phyloP scores from a whole-genome alignment of 1,140 invertebrate genomes.

The Gerris buenoi region DNA sequence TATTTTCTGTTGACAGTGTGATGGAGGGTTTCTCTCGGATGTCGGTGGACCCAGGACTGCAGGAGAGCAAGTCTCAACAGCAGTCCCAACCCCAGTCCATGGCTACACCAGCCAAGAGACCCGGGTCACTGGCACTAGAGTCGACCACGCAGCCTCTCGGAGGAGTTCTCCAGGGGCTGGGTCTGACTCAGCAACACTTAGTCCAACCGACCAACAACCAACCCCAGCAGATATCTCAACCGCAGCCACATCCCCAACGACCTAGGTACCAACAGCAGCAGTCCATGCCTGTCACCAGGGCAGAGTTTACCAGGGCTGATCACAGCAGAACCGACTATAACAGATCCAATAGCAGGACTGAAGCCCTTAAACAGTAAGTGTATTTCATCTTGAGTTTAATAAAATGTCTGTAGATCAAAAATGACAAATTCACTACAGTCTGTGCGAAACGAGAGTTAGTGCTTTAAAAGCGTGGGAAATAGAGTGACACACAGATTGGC shows the following conservation, averaged over 20 bases:
- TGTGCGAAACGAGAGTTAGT: too few relatives aligned
- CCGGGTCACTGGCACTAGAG: neutral
- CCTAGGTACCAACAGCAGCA: neutral
- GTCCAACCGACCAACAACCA: neutral
- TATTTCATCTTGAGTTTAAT: neutral
- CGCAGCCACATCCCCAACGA: neutral
- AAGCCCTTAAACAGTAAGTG: slow-evolving; percentile 1
- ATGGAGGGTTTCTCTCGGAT: neutral
- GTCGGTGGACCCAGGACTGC: neutral
- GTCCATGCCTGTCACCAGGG: slow-evolving; percentile 1
- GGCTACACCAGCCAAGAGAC: neutral
- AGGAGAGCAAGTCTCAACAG: neutral
- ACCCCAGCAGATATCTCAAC: too few relatives aligned
- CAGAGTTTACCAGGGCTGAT: neutral
- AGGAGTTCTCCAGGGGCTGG: neutral
- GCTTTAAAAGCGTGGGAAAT: too few relatives aligned
- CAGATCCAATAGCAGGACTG: neutral
- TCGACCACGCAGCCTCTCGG: neutral
- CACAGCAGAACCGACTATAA: neutral
- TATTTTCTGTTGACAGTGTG: neutral
- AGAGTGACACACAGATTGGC: too few relatives aligned
- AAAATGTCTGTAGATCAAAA: too few relatives aligned
- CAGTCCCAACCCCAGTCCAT: neutral
- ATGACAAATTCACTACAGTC: too few relatives aligned
- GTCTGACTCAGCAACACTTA: neutral